A percentile compares a stretch with the other conserved stretches of the same genome.
Conservation (phyloP, 2,888 invertebrate genomes). For the Trilocha varians region DNA sequence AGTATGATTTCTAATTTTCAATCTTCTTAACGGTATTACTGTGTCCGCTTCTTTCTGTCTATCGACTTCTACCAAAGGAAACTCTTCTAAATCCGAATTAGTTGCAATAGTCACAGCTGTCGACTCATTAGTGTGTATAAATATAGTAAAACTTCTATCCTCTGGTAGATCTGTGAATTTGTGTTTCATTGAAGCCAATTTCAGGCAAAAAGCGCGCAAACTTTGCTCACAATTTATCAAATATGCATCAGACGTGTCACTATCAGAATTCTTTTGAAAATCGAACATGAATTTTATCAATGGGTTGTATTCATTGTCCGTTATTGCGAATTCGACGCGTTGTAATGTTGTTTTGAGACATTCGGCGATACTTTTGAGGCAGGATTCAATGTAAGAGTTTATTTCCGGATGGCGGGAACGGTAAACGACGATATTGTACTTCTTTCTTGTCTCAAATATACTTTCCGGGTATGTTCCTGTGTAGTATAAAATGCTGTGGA, state of each 20-base stretch:
- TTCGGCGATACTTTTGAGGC: conserved; percentile 62
- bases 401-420: conserved; percentile 77
- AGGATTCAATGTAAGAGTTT: conserved; percentile 74
- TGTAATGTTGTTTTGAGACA: conserved; percentile 64
- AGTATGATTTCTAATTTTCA: conserved; percentile 39
- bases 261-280: conserved; percentile 31
- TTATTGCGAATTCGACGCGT: conserved; percentile 66
- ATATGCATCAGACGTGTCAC: conserved; percentile 71
- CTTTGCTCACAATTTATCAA: conserved; percentile 75
- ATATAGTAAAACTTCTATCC: conserved; percentile 74
- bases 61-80: conserved; percentile 50
- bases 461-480: conserved; percentile 76
- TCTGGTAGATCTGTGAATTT: conserved; percentile 66
- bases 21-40: conserved; percentile 47
- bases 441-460: conserved; percentile 75
- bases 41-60: conserved; percentile 25
- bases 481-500: conserved; percentile 75
- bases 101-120: conserved; percentile 68
- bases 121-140: conserved; percentile 74
- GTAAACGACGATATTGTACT: conserved; percentile 75
- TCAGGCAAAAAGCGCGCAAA: conserved; percentile 74
- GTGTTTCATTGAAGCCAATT: conserved; percentile 59
- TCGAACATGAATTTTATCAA: conserved; percentile 50
- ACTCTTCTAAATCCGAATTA: conserved; percentile 63
- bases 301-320: conserved; percentile 33